phyloP scores from a whole-genome alignment of 2,888 invertebrate genomes.

The Teleiodes luculella region DNA sequence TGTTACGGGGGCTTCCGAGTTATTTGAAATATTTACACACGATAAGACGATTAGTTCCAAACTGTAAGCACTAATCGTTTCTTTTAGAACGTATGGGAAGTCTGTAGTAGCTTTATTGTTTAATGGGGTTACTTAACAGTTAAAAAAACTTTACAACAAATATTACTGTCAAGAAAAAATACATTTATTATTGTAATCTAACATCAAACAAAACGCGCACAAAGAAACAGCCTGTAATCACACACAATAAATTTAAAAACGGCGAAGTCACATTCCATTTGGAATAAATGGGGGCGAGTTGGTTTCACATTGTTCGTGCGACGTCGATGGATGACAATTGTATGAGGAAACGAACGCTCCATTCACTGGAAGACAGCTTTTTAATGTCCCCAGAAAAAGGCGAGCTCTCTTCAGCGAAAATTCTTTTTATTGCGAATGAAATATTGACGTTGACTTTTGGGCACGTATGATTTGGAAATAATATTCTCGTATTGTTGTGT shows the following conservation, averaged over 20 bases:
- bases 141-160: too few relatives aligned
- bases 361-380: constrained; percentile 45
- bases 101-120: too few relatives aligned
- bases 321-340: constrained; percentile 60
- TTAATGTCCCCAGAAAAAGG: constrained; percentile 34
- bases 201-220: neutral
- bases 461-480: neutral
- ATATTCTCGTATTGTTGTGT: neutral
- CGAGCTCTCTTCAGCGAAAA: neutral
- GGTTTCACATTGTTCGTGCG: constrained; percentile 45
- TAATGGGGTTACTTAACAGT: too few relatives aligned
- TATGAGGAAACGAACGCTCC: constrained; percentile 47
- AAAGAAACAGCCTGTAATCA: neutral
- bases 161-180: too few relatives aligned
- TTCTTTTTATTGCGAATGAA: constrained; percentile 14
- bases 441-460: constrained; percentile 6
- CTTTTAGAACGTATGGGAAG: too few relatives aligned
- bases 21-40: too few relatives aligned
- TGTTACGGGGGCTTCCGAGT: too few relatives aligned
- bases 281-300: constrained; percentile 28
- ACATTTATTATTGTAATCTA: too few relatives aligned
- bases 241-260: constrained; percentile 11
- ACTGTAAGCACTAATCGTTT: too few relatives aligned
- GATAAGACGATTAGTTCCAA: too few relatives aligned
- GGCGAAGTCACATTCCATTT: constrained; percentile 11